A percentile compares a stretch with the other conserved stretches of the same genome.
Evolutionary conservation across 2,113 vertebrate genomes (phyloP).

Genomic region (Phalacrocorax pelagicus): DNA sequence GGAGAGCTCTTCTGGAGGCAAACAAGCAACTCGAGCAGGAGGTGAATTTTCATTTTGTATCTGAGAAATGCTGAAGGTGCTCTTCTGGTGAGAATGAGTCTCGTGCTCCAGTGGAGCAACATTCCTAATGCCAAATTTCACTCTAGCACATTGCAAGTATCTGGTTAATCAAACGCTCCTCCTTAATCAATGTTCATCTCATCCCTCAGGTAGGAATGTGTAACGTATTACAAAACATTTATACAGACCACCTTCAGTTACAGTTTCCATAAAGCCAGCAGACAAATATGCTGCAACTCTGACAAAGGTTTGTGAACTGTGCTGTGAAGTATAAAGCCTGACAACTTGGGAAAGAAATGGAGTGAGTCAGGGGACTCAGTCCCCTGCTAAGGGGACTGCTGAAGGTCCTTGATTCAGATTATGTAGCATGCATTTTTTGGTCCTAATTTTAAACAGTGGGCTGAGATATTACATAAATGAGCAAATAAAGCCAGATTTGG

Average conservation of each 20-base stretch:
- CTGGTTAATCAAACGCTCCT: not conserved
- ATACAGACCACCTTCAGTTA: not conserved
- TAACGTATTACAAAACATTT: not conserved
- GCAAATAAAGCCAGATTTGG: not conserved
- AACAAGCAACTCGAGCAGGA: not conserved
- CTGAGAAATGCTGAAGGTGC: conserved; percentile 20
- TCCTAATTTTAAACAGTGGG: not conserved
- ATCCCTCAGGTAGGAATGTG: not conserved
- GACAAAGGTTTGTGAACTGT: not conserved
- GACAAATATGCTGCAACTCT: not conserved
- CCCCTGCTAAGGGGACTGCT: not conserved
- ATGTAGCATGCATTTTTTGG: not conserved
- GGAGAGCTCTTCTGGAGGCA: conserved; percentile 27
- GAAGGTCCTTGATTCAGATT: not conserved
- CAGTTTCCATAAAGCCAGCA: not conserved
- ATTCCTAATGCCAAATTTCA: not conserved
- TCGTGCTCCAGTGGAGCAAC: not conserved
- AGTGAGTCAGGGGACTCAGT: not conserved
- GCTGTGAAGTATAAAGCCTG: not conserved
- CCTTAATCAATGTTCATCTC: not conserved
- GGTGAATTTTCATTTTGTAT: not conserved
- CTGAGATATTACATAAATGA: not conserved
- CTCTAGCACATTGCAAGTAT: not conserved
- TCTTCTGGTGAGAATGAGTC: conserved; percentile 14
- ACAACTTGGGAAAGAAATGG: not conserved